Evolutionary conservation across 1,140 invertebrate species (phyloP), one percentile per base, ranked within the genome.

Genomic region (Coboldia fuscipes): DNA sequence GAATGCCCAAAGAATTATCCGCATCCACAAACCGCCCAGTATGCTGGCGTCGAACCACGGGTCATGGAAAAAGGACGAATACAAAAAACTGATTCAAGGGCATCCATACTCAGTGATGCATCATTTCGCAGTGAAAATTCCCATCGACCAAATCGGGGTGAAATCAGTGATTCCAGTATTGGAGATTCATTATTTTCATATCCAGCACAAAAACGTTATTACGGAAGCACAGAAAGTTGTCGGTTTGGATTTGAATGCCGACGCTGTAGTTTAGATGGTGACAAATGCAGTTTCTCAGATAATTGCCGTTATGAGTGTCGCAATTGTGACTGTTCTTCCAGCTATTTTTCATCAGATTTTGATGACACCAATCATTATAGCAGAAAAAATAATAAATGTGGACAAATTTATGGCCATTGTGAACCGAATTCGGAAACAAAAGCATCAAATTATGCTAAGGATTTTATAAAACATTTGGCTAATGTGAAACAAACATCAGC

Each of bases 281-380:
- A 53, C 4, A 52, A 52, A 23, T 54, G 49, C 31, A 54, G 47
- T 39, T 52, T 45, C 16, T 52, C 51, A 4, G 51, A 54, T 21
- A 54, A 43, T 17, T 54, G 51, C 30, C 51, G 49, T 0, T 51
- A 49, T 17, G 52, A 52, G 30, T 55, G 51, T 15, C 44, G 50
- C 9, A 55, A 55, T 14, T 55, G 52, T 12, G 52, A 55, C 21
- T 55, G 52, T 34, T 55, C 52, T 4, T 54, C 51, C 1, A 52
- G 48, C 12, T 55, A 55, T 26, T 54, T 55, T 14, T 53, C 50
- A n/a, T 55, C 52, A 1, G 52, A 55, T 7, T 55, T 55, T 21
- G 52, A 55, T 35, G 52, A 55, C 10, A 38, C 48, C 3, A 38
- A 33, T n/a, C n/a, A n/a, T 14, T 32, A 20, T 33, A 34, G 33